phyloP scores from a whole-genome alignment of 2,113 vertebrate species.

The Sebastes fasciatus region DNA sequence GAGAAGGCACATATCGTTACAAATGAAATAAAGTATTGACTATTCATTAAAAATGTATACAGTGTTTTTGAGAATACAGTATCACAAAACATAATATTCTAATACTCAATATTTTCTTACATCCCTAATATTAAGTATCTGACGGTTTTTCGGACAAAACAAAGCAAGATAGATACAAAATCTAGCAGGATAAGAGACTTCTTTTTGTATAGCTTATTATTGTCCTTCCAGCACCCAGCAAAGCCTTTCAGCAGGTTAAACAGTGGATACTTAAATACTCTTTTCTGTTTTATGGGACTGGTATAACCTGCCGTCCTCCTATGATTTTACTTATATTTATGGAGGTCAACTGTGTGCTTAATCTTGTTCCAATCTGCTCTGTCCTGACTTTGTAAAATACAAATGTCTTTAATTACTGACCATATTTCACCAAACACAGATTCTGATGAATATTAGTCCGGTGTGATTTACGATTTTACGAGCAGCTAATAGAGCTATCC shows the following conservation, averaged over 20 bases:
- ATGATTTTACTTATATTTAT: conserved; percentile 9
- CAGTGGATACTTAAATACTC: background rate
- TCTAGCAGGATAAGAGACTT: background rate
- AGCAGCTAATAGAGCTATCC: background rate
- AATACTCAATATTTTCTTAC: no score
- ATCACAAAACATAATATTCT: no score
- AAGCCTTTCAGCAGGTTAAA: conserved; percentile 18
- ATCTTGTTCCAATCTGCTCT: conserved; percentile 23
- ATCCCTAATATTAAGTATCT: background rate
- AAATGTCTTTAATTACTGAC: conserved; percentile 10
- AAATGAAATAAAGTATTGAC: no score
- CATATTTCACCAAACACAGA: conserved; percentile 15
- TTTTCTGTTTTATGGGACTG: background rate
- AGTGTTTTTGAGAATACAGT: no score
- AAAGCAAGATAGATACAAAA: background rate
- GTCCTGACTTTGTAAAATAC: background rate
- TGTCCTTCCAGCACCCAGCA: background rate
- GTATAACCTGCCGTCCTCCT: background rate
- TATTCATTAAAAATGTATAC: no score
- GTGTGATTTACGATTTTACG: background rate
- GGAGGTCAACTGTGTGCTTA: background rate
- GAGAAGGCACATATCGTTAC: no score
- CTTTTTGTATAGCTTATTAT: background rate
- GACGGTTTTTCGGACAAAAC: background rate
- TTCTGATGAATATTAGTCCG: conserved; percentile 8